These are phyloP conservation scores for Peromyscus aztecus DNA, from an alignment of 2,797 vertebrate species.

Conservation along the genomic window DNA sequence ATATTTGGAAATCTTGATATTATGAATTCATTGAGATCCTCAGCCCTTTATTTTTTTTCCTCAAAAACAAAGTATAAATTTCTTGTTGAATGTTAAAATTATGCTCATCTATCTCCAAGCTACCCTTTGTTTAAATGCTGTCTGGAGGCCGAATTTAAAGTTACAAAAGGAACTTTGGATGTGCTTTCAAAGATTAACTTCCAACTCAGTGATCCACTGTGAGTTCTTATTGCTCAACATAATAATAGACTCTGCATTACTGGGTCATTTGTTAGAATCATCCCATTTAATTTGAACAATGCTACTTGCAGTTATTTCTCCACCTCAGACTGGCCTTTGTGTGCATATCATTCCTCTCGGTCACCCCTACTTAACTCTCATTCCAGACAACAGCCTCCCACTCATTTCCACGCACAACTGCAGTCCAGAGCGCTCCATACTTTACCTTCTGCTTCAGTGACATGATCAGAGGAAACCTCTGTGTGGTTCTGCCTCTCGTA, in stretches of 20 bases:
- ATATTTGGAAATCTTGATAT: not conserved
- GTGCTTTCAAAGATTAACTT: slow-evolving; percentile 72
- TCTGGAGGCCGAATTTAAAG: slow-evolving; percentile 62
- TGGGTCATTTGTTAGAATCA: slow-evolving; percentile 76
- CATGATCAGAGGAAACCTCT: not conserved
- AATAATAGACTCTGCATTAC: slow-evolving; percentile 68
- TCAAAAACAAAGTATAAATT: slow-evolving; percentile 54
- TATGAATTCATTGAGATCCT: slow-evolving; percentile 14
- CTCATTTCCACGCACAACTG: slow-evolving; percentile 10
- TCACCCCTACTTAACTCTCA: slow-evolving; percentile 28
- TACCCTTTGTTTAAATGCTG: slow-evolving; percentile 61
- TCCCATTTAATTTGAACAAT: slow-evolving; percentile 49
- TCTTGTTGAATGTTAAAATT: slow-evolving; percentile 54
- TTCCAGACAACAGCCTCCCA: not conserved
- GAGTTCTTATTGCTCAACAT: slow-evolving; percentile 70
- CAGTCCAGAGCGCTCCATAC: not conserved
- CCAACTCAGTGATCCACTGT: slow-evolving; percentile 71
- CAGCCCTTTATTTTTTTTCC: not conserved
- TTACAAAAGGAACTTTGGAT: slow-evolving; percentile 63
- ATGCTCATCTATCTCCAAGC: slow-evolving; percentile 37
- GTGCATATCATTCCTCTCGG: not conserved
- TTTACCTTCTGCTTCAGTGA: not conserved
- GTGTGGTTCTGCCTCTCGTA: not conserved
- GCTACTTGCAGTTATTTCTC: slow-evolving; percentile 45
- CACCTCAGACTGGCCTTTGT: not conserved